Conservation (phyloP, 2,797 vertebrate genomes). For the Sebastolobus alascanus region DNA sequence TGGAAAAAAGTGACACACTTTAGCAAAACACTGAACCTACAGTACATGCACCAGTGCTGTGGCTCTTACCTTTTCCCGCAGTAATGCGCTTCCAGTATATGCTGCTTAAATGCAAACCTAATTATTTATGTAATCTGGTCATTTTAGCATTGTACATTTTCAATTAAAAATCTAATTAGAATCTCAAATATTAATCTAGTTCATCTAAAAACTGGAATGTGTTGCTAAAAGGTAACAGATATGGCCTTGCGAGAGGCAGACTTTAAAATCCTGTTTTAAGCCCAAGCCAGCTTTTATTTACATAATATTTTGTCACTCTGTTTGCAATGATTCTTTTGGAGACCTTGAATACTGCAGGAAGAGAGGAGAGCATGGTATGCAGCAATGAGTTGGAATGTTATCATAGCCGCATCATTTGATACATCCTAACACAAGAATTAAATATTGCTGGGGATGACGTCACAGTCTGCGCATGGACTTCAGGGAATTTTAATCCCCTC, state of each 20-base stretch:
- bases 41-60: background rate
- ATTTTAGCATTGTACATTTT: background rate
- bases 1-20: background rate
- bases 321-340: slow-evolving; percentile 6
- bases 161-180: slow-evolving; percentile 13
- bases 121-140: background rate
- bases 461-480: slow-evolving; percentile 34
- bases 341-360: slow-evolving; percentile 13
- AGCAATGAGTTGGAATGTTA: slow-evolving; percentile 7
- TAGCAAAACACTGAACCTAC: background rate
- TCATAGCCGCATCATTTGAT: slow-evolving; percentile 22
- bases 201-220: background rate
- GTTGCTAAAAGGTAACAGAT: background rate
- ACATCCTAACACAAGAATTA: slow-evolving; percentile 31
- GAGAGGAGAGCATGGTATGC: slow-evolving; percentile 3
- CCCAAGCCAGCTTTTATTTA: slow-evolving; percentile 1
- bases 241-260: slow-evolving; percentile 15
- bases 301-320: background rate
- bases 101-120: slow-evolving; percentile 1
- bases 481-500: slow-evolving; percentile 63
- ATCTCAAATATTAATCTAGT: background rate
- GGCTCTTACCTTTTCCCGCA: background rate
- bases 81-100: background rate
- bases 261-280: background rate
- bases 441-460: slow-evolving; percentile 33